Evolutionary conservation across 2,888 invertebrate genomes (phyloP), one percentile per base, ranked within the genome.

Genomic region (Mechanitis mazaeus): DNA sequence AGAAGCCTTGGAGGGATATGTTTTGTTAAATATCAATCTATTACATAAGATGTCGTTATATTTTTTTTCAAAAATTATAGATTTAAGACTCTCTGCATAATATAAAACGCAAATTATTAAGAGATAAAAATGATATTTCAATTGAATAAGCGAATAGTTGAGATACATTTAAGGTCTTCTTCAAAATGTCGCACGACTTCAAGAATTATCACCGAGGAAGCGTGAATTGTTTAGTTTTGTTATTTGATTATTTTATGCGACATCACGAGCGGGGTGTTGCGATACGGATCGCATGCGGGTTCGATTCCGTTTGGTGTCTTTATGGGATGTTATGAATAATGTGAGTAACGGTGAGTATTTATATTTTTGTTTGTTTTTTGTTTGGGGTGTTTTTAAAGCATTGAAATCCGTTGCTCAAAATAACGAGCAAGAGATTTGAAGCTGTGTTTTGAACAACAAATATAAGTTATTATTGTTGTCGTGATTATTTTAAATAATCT

Each of bases 281-380:
- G 87, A 87, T 87, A 87, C 72, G 68, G 76, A 87, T 88, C 88
- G 68, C 69, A 85, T 87, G 85, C 87, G 88, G 87, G 87, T 81
- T 81, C 68, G 76, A 81, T 76, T 76, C 72, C 70, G 69, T 69
- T 69, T 67, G 68, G 69, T 62, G 70, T 69, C 70, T 67, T 61
- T 71, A 65, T 68, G 66, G 71, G 71, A 67, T 64, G 68, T 58
- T 65, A 58, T 69, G 69, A 71, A 69, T 69, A 68, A 68, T 65
- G 71, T 69, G 72, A 71, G 69, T 79, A 82, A 81, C 81, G 80
- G 82, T 11, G 50, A 50, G 28, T 9, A 50, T 50, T 50, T 50
- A 28, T 50, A 28, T 68, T 68, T 68, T 66, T 59, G 59, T 63
- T 61, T 63, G 54, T 45, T 66, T 63, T 58, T 53, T 50, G 47